phyloP scores from a whole-genome alignment of 1,140 invertebrate species.

The Nasonia giraulti region DNA sequence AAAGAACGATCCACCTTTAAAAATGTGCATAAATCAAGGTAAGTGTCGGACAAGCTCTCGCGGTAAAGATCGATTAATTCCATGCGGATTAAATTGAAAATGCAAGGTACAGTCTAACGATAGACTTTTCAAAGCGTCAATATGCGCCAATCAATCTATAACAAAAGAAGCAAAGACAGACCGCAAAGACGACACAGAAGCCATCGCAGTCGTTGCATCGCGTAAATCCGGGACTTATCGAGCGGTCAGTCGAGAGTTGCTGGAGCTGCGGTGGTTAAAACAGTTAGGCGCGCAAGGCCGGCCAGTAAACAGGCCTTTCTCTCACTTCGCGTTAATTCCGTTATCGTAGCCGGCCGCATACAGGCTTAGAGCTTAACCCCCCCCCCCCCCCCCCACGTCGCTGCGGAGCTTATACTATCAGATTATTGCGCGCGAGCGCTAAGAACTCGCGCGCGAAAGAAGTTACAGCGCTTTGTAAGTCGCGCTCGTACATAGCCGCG shows the following conservation, averaged over 20 bases:
- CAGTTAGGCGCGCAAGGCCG: constrained; percentile 57
- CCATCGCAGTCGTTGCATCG: background rate
- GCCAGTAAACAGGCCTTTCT: constrained; percentile 54
- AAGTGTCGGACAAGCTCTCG: no score
- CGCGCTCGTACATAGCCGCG: background rate
- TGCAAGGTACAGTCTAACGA: no score
- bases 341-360: constrained; percentile 58
- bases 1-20: no score
- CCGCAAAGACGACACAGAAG: background rate
- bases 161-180: background rate
- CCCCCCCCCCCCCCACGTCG: background rate
- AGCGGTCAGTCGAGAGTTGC: constrained; percentile 36
- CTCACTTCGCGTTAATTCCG: constrained; percentile 56
- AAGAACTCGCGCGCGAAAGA: constrained; percentile 1
- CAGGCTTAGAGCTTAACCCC: constrained; percentile 3
- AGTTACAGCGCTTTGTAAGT: background rate
- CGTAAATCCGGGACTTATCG: constrained; percentile 58
- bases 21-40: no score
- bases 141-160: no score
- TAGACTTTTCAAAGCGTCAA: no score
- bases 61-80: no score
- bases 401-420: background rate
- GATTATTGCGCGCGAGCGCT: background rate
- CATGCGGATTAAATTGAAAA: no score
- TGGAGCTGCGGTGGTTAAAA: constrained; percentile 53